Evolutionary conservation across 2,888 invertebrate genomes (phyloP), one percentile per base, ranked within the genome.

Genomic region (Cryptophagus acutangulus): DNA sequence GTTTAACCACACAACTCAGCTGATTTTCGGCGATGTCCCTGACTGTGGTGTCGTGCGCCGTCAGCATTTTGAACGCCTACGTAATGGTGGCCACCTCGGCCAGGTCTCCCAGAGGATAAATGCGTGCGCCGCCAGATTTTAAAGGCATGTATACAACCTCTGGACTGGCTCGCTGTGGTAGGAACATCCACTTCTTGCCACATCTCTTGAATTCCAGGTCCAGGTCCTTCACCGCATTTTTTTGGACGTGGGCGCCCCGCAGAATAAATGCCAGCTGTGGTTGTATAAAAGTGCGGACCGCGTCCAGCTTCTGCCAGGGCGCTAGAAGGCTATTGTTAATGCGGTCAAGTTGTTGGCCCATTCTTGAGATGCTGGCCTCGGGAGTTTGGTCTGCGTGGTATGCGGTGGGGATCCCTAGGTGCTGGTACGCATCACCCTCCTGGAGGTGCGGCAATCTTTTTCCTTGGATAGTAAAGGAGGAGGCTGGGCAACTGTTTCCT

Each of bases 371-470:
- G 14, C 44, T 48, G 1, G 45, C 47, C 1, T 53, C 34, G 1
- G 55, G 50, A 2, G 51, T 41, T 9, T 52, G 54, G 9, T 38
- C 38, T n/a, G 55, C 48, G 4, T 45, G 43, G 43, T 51, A 56
- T 0, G 60, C 61, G 1, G 58, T 59, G 1, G 61, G 60, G 8
- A 62, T 52, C 2, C 62, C 63, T 5, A 67, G 57, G 41, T 61
- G 59, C n/a, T 52, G 38, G 41, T 59, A 57, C 1, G 54, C 37
- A 20, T 58, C 51, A 1, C 52, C 55, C 33, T 51, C 47, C 20
- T 17, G 39, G 24, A 59, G 34, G 14, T 46, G 29, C 6, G 28
- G 37, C 2, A 53, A 34, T 6, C 41, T 36, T n/a, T 33, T 40
- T 2, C 43, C 46, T 38, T 53, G 51, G 28, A 60, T 47, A 4